Conservation (phyloP, 1,140 invertebrate species). For the Pteromalus puparum region DNA sequence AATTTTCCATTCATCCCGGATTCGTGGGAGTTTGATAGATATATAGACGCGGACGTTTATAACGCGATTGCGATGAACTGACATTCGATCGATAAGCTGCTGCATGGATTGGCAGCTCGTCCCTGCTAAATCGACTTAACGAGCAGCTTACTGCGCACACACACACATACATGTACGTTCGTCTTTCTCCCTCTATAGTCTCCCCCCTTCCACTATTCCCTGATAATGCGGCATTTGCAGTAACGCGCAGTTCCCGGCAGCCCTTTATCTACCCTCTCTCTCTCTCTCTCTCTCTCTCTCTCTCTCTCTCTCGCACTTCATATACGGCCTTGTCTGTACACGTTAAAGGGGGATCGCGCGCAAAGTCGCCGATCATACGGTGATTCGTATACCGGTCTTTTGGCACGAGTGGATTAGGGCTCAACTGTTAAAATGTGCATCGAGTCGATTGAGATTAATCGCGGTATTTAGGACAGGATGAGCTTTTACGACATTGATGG, state of each 20-base stretch:
- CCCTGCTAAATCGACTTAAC: slow-evolving; percentile 38
- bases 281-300: too few species aligned
- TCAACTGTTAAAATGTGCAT: too few species aligned
- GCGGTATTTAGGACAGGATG: background rate
- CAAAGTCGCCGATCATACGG: background rate
- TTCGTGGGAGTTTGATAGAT: background rate
- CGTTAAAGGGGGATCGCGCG: background rate
- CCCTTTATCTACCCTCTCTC: background rate
- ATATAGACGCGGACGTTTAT: slow-evolving; percentile 4
- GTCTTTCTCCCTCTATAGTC: background rate
- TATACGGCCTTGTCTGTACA: background rate
- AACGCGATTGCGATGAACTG: slow-evolving; percentile 37
- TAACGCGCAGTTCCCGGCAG: background rate
- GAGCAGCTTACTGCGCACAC: slow-evolving; percentile 8
- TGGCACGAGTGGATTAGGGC: background rate
- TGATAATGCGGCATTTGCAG: slow-evolving; percentile 31
- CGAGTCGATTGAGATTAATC: background rate
- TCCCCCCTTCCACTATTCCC: too few species aligned
- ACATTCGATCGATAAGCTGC: slow-evolving; percentile 37
- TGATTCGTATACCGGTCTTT: background rate
- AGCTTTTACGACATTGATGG: background rate
- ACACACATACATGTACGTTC: background rate
- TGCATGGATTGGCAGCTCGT: slow-evolving; percentile 37
- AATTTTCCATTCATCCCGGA: slow-evolving; percentile 3
- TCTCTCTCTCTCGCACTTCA: background rate